A percentile compares a stretch with the other conserved stretches of the same genome.
These are phyloP conservation scores for Leptinotarsa undecemlineata DNA, from an alignment of 1,140 invertebrate species.

Conservation along the genomic window DNA sequence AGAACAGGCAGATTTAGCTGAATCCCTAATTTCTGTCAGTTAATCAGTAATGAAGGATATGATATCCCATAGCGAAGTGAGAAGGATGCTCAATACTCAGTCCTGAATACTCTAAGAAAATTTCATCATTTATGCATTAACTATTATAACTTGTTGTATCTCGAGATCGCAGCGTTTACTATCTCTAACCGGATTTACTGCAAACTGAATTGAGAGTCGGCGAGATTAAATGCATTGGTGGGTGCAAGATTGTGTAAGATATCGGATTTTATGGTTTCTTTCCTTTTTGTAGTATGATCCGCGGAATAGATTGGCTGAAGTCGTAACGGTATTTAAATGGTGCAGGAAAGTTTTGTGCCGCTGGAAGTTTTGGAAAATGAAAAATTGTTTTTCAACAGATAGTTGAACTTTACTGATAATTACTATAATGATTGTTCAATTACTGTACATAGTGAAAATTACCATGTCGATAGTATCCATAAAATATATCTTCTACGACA, in stretches of 20 bases:
- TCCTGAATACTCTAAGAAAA: background rate
- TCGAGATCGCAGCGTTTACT: background rate
- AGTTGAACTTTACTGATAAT: too few species aligned
- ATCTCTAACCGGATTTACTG: background rate
- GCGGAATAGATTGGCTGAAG: too few species aligned
- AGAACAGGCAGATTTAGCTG: too few species aligned
- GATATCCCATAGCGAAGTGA: background rate
- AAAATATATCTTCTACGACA: too few species aligned
- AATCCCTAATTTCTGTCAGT: background rate
- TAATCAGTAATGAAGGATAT: background rate
- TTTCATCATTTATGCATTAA: conserved; percentile 1
- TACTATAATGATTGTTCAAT: too few species aligned
- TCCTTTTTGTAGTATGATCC: background rate
- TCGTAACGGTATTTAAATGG: too few species aligned
- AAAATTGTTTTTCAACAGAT: too few species aligned
- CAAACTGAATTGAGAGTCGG: background rate
- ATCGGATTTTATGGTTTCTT: background rate
- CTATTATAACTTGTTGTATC: background rate
- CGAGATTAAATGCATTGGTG: background rate
- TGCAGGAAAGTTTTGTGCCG: too few species aligned
- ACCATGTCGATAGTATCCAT: too few species aligned
- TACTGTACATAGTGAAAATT: too few species aligned
- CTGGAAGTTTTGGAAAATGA: too few species aligned
- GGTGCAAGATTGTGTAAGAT: background rate
- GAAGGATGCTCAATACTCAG: background rate